A percentile compares a stretch with the other conserved stretches of the same genome.
Evolutionary conservation across 2,797 vertebrate species (phyloP).

Genomic region (Propithecus deckenii): DNA sequence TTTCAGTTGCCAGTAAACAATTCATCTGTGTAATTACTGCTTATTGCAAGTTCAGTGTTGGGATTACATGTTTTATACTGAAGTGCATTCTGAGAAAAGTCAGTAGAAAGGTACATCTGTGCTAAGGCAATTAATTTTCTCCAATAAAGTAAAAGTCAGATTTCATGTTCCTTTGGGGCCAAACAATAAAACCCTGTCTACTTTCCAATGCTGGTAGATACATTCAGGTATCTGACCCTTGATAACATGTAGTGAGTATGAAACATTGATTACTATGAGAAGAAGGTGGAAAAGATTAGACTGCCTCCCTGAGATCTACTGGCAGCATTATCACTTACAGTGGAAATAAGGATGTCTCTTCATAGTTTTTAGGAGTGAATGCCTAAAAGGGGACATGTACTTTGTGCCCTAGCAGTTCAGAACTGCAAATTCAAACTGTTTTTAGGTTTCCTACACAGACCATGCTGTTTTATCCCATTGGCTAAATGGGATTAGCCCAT

Average conservation of each 20-base stretch:
- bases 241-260: background rate
- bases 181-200: constrained; percentile 12
- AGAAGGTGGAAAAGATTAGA: background rate
- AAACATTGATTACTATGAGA: background rate
- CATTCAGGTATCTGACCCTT: background rate
- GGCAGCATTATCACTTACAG: background rate
- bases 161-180: constrained; percentile 24
- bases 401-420: background rate
- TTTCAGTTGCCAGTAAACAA: background rate
- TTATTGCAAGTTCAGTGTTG: background rate
- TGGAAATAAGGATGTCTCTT: background rate
- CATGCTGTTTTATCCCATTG: background rate
- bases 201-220: background rate
- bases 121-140: constrained; percentile 53
- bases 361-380: background rate
- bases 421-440: background rate
- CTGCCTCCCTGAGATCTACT: background rate
- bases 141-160: constrained; percentile 1
- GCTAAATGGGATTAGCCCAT: too few relatives aligned
- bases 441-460: background rate
- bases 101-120: constrained; percentile 12
- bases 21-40: background rate
- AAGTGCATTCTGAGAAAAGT: constrained; percentile 33
- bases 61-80: constrained; percentile 24
- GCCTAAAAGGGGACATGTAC: background rate